Evolutionary conservation across 2,797 vertebrate genomes (phyloP), one percentile per base, ranked within the genome.

Genomic region (Ateles fusciceps): DNA sequence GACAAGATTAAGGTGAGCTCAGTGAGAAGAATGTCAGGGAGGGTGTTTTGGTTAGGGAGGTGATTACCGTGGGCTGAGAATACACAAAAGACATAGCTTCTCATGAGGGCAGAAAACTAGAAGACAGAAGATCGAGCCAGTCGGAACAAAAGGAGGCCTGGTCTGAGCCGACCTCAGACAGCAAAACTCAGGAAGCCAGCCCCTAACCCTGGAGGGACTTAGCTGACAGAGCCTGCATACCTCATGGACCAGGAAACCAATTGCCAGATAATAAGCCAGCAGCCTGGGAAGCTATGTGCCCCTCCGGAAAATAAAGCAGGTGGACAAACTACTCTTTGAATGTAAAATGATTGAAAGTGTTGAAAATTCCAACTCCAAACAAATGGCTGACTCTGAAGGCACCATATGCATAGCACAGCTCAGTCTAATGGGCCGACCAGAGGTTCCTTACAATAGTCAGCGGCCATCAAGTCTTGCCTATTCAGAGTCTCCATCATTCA

Each of bases 401-500:
- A 1, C 33, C 55, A 24, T 26, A 4, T 46, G 52, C n/a, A 0
- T 11, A 59, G 7, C 22, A 7, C 48, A 26, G 78, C 46, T 85
- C 78, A 48, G 71, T 22, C 86, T 72, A 46, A 76, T 24, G 50
- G 91, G 74, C 24, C 0, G 8, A 68, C 89, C 95, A 92, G 59
- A 0, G 2, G 68, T 61, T 88, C 36, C 64, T 91, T 72, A 68
- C 87, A 96, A 57, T 94, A 80, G 91, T 89, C 78, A 84, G 75
- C 42, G 1, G 30, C 50, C 71, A 55, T 92, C 75, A 97, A 97
- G 95, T 85, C 55, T 95, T 44, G 57, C 85, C 96, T 96, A 95
- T 98, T 97, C 97, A 98, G 89, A 91, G 80, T 84, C 80, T 80
- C 94, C 91, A 30, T 97, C 98, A 96, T 97, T 98, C 91, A 97